Conservation (phyloP, 2,888 invertebrate genomes). For the Cantharis lateralis region DNA sequence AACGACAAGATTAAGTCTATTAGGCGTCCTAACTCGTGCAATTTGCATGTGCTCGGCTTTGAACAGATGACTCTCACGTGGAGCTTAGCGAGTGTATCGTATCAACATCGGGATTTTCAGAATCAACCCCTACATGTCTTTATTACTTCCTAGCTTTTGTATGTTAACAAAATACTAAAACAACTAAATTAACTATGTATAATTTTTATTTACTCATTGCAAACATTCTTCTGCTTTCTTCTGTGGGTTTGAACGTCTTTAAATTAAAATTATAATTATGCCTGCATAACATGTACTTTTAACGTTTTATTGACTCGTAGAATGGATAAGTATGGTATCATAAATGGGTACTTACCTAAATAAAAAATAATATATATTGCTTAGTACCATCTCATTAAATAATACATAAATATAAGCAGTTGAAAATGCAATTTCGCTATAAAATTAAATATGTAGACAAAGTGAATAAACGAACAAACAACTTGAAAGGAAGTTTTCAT, state of each 20-base stretch:
- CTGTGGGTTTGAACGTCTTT: not conserved
- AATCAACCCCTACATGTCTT: constrained; percentile 38
- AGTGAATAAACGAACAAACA: not conserved
- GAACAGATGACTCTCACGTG: constrained; percentile 43
- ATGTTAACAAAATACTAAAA: constrained; percentile 4
- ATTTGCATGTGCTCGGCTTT: constrained; percentile 53
- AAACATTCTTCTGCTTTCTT: not conserved
- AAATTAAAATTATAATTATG: not conserved
- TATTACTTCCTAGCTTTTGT: constrained; percentile 39
- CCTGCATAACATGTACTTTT: not conserved
- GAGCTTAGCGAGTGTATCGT: constrained; percentile 40
- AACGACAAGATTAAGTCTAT: constrained; percentile 59
- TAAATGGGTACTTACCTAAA: too few species aligned
- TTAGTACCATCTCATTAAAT: not conserved
- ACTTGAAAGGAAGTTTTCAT: not conserved
- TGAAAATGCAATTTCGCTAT: not conserved
- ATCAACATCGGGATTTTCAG: constrained; percentile 40
- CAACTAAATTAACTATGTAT: not conserved
- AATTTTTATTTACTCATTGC: not conserved
- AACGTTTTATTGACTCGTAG: not conserved
- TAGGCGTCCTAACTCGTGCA: constrained; percentile 56
- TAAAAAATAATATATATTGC: not conserved
- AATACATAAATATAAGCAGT: not conserved
- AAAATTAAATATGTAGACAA: not conserved
- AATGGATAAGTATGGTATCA: too few species aligned